Percentiles rank a stretch among this genome's conserved stretches.
These are phyloP conservation scores for Scytalopus superciliaris DNA, from an alignment of 2,113 vertebrate species.

Conservation along the genomic window DNA sequence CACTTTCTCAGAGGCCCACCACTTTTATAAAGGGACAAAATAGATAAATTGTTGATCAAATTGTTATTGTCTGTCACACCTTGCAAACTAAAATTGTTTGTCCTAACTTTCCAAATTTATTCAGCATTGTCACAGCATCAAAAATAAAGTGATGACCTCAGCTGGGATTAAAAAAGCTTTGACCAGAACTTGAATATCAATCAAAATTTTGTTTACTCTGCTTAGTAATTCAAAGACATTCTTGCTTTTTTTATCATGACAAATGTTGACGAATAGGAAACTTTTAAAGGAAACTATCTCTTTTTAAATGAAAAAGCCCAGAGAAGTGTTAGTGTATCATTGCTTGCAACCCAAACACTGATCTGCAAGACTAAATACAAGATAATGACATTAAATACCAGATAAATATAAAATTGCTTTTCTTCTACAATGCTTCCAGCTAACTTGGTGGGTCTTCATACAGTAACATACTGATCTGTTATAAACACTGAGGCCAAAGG, in stretches of 20 bases:
- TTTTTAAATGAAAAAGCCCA: not conserved
- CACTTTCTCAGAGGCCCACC: not conserved
- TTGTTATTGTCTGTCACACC: accelerated
- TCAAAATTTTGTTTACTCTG: constrained; percentile 7
- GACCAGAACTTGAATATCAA: not conserved
- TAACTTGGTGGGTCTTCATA: not conserved
- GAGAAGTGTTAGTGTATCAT: not conserved
- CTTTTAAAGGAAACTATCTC: not conserved
- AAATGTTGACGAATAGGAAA: constrained; percentile 38
- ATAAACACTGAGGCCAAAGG: not conserved
- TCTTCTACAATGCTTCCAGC: not conserved
- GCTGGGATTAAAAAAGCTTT: not conserved
- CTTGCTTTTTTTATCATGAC: not conserved
- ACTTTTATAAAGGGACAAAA: not conserved
- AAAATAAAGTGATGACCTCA: not conserved
- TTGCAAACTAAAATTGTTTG: not conserved
- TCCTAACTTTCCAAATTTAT: not conserved
- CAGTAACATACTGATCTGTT: not conserved
- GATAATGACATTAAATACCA: constrained; percentile 37
- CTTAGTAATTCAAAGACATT: not conserved
- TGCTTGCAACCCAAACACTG: constrained; percentile 12
- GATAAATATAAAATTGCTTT: constrained; percentile 7
- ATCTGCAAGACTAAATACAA: constrained; percentile 55
- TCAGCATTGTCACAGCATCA: not conserved
- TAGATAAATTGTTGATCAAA: not conserved